Percentiles rank a stretch among this genome's conserved stretches.
Conservation (phyloP, 2,888 invertebrate genomes). For the Diplolepis rosae region DNA sequence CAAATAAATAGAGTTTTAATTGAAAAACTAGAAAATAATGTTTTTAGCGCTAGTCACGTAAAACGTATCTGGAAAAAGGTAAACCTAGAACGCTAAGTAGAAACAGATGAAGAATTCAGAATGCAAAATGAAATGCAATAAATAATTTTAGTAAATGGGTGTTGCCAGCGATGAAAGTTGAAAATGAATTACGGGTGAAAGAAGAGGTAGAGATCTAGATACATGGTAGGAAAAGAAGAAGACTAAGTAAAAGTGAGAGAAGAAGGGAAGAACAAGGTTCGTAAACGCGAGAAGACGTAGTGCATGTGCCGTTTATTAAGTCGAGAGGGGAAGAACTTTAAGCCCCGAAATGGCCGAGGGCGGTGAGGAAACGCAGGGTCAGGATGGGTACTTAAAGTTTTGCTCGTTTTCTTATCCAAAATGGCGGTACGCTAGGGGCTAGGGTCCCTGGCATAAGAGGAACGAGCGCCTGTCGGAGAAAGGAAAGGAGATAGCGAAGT, state of each 20-base stretch:
- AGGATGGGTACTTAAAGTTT: conserved; percentile 49
- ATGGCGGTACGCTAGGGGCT: conserved; percentile 33
- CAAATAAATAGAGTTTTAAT: too few species aligned
- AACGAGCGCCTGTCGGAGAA: conserved; percentile 26
- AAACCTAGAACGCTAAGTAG: not conserved
- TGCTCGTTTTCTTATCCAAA: conserved; percentile 53
- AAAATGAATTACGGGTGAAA: not conserved
- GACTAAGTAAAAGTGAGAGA: conserved; percentile 22
- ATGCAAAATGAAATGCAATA: too few species aligned
- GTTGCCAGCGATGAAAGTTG: not conserved
- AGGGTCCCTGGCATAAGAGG: conserved; percentile 3
- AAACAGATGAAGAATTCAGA: not conserved
- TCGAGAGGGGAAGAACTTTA: conserved; percentile 46
- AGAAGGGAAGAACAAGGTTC: conserved; percentile 28
- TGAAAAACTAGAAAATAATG: too few species aligned
- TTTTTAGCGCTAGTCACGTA: not conserved
- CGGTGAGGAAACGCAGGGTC: conserved; percentile 12
- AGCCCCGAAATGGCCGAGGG: conserved; percentile 41
- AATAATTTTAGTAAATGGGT: not conserved
- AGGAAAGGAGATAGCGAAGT: conserved; percentile 25
- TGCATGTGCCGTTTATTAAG: conserved; percentile 52
- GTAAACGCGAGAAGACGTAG: conserved; percentile 32
- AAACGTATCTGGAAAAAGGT: not conserved
- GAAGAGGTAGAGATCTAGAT: not conserved
- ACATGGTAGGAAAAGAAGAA: conserved; percentile 22